Conservation (phyloP, 2,797 vertebrate genomes). For the Ctenosaura bakeri region DNA sequence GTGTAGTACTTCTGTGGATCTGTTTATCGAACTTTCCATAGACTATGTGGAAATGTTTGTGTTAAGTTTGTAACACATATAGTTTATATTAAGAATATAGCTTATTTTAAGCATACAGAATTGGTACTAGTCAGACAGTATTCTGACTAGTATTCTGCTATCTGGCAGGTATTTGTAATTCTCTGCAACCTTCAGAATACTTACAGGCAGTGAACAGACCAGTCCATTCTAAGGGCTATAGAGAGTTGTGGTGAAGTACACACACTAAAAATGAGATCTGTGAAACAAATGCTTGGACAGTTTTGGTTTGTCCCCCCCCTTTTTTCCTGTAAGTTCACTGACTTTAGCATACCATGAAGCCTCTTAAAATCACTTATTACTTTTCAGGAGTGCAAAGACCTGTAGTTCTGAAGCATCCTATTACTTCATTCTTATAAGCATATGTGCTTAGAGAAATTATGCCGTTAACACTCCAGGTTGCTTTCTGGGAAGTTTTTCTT, state of each 20-base stretch:
- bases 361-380: too few species aligned
- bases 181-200: background rate
- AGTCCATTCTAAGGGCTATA: constrained; percentile 8
- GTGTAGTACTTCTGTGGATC: background rate
- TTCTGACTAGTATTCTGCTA: too few species aligned
- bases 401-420: too few species aligned
- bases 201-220: constrained; percentile 11
- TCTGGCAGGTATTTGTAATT: background rate
- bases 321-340: background rate
- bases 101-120: background rate
- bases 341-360: background rate
- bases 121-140: background rate
- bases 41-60: background rate
- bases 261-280: background rate
- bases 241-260: constrained; percentile 14
- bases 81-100: background rate
- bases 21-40: background rate
- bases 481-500: too few species aligned
- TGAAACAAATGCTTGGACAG: background rate
- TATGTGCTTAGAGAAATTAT: too few species aligned
- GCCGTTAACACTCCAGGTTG: too few species aligned
- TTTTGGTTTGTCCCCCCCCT: too few species aligned
- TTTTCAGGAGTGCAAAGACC: too few species aligned
- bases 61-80: background rate
- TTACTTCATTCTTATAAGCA: too few species aligned